A percentile compares a stretch with the other conserved stretches of the same genome.
Conservation (phyloP, 2,797 vertebrate genomes). For the Xenops minutus region DNA sequence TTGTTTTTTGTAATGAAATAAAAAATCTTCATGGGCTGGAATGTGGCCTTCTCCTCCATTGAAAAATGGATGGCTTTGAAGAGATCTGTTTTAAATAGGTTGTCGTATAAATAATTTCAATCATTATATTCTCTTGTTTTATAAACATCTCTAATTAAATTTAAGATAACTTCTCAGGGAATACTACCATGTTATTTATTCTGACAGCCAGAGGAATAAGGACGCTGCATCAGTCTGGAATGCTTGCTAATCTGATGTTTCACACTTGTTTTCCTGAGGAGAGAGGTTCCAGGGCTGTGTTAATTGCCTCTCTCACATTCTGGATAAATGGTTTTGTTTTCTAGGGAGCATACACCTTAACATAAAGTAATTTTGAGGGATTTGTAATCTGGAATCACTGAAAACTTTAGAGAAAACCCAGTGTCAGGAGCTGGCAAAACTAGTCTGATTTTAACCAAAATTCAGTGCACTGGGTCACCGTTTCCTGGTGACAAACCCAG, state of each 20-base stretch:
- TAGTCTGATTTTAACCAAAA: slow-evolving; percentile 66
- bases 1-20: slow-evolving; percentile 7
- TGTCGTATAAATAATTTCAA: slow-evolving; percentile 62
- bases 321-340: slow-evolving; percentile 24
- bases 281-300: slow-evolving; percentile 75
- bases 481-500: slow-evolving; percentile 67
- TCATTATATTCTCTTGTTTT: slow-evolving; percentile 53
- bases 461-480: slow-evolving; percentile 59
- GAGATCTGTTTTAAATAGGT: slow-evolving; percentile 62
- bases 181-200: slow-evolving; percentile 29
- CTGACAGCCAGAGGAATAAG: slow-evolving; percentile 17
- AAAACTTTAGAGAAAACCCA: not conserved
- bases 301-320: slow-evolving; percentile 79
- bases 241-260: slow-evolving; percentile 11
- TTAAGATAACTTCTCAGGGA: slow-evolving; percentile 47
- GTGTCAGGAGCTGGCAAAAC: slow-evolving; percentile 53
- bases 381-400: not conserved
- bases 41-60: slow-evolving; percentile 47
- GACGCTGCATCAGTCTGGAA: not conserved
- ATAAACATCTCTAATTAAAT: slow-evolving; percentile 47
- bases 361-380: slow-evolving; percentile 3
- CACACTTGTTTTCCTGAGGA: not conserved
- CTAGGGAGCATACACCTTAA: not conserved
- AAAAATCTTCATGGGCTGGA: not conserved
- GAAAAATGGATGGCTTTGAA: slow-evolving; percentile 54